Evolutionary conservation across 1,140 invertebrate species (phyloP).

Genomic region (Eulimnadia texana): DNA sequence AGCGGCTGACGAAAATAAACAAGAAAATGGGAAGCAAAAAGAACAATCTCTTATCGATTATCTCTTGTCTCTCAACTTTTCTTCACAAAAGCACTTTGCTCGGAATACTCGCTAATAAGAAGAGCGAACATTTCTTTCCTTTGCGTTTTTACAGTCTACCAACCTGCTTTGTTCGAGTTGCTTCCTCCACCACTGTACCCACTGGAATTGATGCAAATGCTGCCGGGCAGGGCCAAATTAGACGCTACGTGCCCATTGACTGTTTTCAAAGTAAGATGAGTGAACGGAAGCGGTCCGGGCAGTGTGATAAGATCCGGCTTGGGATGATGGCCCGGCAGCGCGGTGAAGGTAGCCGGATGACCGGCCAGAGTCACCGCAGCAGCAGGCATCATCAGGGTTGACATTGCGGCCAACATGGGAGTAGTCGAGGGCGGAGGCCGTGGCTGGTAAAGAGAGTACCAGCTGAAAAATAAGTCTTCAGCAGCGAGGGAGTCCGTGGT

Average conservation of each 20-base stretch:
- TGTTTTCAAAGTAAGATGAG: constrained; percentile 8
- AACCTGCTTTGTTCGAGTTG: not conserved
- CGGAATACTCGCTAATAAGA: no score
- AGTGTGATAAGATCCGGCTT: not conserved
- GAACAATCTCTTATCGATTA: not conserved
- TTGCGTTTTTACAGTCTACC: no score
- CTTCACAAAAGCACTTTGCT: no score
- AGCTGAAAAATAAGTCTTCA: constrained; percentile 18
- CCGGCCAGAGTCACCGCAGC: constrained; percentile 33
- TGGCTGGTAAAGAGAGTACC: constrained; percentile 18
- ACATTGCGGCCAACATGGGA: constrained; percentile 41
- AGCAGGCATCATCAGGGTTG: constrained; percentile 44
- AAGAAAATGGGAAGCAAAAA: not conserved
- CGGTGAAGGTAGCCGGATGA: constrained; percentile 38
- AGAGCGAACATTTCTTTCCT: no score
- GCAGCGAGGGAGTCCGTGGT: constrained; percentile 16
- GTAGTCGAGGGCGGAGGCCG: constrained; percentile 13
- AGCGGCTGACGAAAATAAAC: not conserved
- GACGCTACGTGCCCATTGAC: not conserved
- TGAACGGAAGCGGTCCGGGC: not conserved
- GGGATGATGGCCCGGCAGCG: not conserved
- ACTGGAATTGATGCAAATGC: not conserved
- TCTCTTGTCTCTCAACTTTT: no score
- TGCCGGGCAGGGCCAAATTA: not conserved
- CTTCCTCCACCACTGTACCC: not conserved